Conservation (phyloP, 1,140 invertebrate genomes). For the Delia radicum region DNA sequence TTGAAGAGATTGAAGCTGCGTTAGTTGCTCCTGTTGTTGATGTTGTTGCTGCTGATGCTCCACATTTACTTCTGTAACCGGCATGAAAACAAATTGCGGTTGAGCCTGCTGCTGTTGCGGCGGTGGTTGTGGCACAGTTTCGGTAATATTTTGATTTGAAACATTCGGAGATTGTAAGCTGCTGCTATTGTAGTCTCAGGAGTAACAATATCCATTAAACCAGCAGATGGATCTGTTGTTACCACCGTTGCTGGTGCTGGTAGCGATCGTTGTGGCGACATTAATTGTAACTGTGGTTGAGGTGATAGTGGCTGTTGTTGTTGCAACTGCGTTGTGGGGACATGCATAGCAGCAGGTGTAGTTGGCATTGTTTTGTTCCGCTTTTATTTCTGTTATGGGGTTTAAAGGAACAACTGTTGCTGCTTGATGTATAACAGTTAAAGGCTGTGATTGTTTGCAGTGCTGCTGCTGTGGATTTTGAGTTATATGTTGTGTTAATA, state of each 20-base stretch:
- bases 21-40: not conserved
- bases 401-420: too few species aligned
- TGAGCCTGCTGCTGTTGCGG: not conserved
- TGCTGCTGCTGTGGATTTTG: too few species aligned
- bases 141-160: not conserved
- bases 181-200: not conserved
- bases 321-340: too few species aligned
- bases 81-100: not conserved
- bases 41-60: not conserved
- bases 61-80: not conserved
- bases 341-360: too few species aligned
- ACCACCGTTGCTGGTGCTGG: not conserved
- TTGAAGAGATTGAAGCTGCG: not conserved
- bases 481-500: too few species aligned
- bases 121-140: too few species aligned
- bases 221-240: not conserved
- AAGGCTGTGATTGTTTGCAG: too few species aligned
- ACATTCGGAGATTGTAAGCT: not conserved
- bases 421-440: too few species aligned
- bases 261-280: constrained; percentile 24
- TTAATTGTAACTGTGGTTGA: constrained; percentile 3
- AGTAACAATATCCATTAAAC: not conserved
- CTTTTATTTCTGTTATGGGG: too few species aligned
- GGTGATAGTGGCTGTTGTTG: not conserved
- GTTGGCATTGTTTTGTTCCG: too few species aligned